Base-by-base conservation (phyloP, 2,113 vertebrate species). In the Dasypus novemcinctus region DNA sequence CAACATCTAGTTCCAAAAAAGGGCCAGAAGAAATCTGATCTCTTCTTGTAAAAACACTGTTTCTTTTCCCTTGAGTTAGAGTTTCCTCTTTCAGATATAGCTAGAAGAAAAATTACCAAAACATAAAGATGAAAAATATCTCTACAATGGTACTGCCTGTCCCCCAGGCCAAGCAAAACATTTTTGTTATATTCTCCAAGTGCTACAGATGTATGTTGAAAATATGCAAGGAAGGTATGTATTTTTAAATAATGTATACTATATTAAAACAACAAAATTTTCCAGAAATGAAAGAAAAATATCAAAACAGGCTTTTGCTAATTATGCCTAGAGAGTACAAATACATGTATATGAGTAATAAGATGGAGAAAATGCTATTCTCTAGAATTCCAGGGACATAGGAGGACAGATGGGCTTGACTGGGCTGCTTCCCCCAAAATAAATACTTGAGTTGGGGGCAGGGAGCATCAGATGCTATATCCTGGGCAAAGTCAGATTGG, bases 101-200 rank as follows among this genome's bases (percentile, higher is more conserved):
- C 92, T 93, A 54, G 91, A 54, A 80, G 33, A 87, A 90, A 91
- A 93, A 31, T 52, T 46, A 33, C 74, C 63, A 82, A 92, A 95
- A 93, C 21, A 69, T 74, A 91, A 93, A 78, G 64, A 5, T 75
- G 84, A 81, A 92, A 85, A 36, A 21, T 68, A 69, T 89, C 36
- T 86, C 14, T 76, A 21, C 61, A 81, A 27, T 43, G 63, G 25
- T 23, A 82, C 66, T 6, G 7, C 9, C 17, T 71, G 13, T 17
- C 54, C 10, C 69, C 21, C 23, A 8, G 33, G 46, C 17, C 27
- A 74, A 87, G 74, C 69, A 41, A 87, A 95, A 18, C 33, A 46
- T 57, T 94, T 95, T 95, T 87, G 4, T 36, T 88, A 46, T 57
- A 90, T 87, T 81, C 57, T 87, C 11, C 38, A 33, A 38, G 10